Evolutionary conservation across 2,797 vertebrate species (phyloP).

Genomic region (Cetoscarus ocellatus): DNA sequence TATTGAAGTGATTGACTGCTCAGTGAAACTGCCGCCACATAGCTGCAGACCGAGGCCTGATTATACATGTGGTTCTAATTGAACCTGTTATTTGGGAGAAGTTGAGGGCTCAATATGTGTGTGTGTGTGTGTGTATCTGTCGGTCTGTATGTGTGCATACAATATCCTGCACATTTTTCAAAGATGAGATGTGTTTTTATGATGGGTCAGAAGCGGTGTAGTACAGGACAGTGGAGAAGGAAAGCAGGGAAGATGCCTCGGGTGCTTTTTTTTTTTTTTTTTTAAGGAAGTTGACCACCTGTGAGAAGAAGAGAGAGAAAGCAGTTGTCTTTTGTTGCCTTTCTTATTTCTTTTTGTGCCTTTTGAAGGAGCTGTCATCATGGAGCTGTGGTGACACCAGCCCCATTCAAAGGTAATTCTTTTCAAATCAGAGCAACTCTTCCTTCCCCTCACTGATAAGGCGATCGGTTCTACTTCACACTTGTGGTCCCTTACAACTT

Average conservation of each 20-base stretch:
- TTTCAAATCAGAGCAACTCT: slow-evolving; percentile 15
- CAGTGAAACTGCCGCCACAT: slow-evolving; percentile 66
- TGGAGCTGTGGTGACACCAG: slow-evolving; percentile 34
- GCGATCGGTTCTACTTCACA: slow-evolving; percentile 41
- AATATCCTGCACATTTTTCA: slow-evolving; percentile 78
- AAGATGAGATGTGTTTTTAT: slow-evolving; percentile 73
- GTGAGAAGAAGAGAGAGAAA: slow-evolving; percentile 20
- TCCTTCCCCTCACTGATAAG: slow-evolving; percentile 43
- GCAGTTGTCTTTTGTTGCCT: slow-evolving; percentile 20
- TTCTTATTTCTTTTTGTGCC: slow-evolving; percentile 32
- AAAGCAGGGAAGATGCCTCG: slow-evolving; percentile 24
- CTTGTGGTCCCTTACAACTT: slow-evolving; percentile 7
- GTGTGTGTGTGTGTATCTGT: slow-evolving; percentile 32
- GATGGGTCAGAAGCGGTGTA: slow-evolving; percentile 61
- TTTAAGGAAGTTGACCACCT: slow-evolving; percentile 56
- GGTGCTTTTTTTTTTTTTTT: not conserved
- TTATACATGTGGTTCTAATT: slow-evolving; percentile 89
- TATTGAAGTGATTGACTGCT: slow-evolving; percentile 66
- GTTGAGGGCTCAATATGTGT: slow-evolving; percentile 59
- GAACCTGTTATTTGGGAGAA: slow-evolving; percentile 83
- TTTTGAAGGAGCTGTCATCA: slow-evolving; percentile 43
- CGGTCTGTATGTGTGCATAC: slow-evolving; percentile 35
- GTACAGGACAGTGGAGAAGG: slow-evolving; percentile 16
- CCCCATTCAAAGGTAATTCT: slow-evolving; percentile 12
- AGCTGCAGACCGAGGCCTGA: slow-evolving; percentile 76